Evolutionary conservation across 2,797 vertebrate species (phyloP), one percentile per base, ranked within the genome.

Genomic region (Malurus leucopterus): DNA sequence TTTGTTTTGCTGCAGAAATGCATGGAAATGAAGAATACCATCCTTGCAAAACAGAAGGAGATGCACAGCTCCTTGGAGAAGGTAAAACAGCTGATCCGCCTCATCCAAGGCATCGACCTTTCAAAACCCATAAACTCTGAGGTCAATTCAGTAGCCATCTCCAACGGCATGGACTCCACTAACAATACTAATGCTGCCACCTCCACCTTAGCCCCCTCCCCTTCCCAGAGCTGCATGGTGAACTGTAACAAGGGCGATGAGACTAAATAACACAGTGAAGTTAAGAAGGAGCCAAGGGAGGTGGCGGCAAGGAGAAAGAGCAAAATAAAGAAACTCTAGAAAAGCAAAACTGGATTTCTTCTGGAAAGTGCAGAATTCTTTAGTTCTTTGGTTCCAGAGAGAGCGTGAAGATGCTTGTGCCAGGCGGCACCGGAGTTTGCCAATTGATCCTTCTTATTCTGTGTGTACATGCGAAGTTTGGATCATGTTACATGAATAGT

Each of bases 11-110:
- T 96, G 82, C 94, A 99, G 99, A 99, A 99, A 99, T 99, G 99
- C 96, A 99, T 99, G 99, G 99, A 99, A 96, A 99, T 98, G 98
- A 99, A 99, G 98, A 99, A 98, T 88, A 98, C 96, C 96, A 99
- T 99, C 96, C 98, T 99, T 95, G 98, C 99, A 78, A 98, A 98
- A 91, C 99, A 99, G 97, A 99, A 99, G 94, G 99, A 99, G 94
- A 99, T 99, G 99, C 99, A 99, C 97, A 97, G 98, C 76, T 99
- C 99, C 79, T 97, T 99, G 97, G 99, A 99, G 93, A 99, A 99
- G 96, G 98, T 99, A 84, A 99, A 99, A 94, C 98, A 98, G 96
- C 97, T 99, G 96, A 98, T 99, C 84, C 98, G 98, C 96, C 98
- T 99, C 98, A 99, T 99, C 96, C 99, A 99, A 89, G 98, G 98